Conservation (phyloP, 2,113 vertebrate genomes). For the Pseudopipra pipra region DNA sequence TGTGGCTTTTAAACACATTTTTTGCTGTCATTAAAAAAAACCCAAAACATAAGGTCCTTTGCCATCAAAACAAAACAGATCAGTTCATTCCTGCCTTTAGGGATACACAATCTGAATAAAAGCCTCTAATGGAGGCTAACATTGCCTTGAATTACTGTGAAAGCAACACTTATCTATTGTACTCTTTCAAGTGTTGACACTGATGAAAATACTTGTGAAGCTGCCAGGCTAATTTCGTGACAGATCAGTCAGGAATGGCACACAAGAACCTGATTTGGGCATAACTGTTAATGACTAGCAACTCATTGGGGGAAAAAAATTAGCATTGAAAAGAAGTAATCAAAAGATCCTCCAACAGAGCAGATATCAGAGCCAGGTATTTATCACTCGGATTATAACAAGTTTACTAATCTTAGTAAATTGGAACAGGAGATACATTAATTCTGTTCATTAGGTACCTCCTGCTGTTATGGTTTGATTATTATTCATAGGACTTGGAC, state of each 20-base stretch:
- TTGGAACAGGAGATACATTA: slow-evolving; percentile 24
- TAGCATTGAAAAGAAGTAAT: background rate
- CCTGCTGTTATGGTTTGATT: slow-evolving; percentile 47
- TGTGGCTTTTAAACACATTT: background rate
- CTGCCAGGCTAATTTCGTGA: slow-evolving; percentile 14
- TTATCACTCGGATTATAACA: slow-evolving; percentile 24
- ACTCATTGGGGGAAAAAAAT: background rate
- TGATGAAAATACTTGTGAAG: background rate
- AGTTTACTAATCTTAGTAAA: slow-evolving; percentile 38
- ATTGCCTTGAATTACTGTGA: slow-evolving; percentile 21
- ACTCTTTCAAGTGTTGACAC: background rate
- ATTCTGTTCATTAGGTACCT: slow-evolving; percentile 55
- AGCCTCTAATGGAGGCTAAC: background rate
- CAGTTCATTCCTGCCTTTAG: background rate
- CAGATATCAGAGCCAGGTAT: background rate
- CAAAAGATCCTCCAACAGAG: background rate
- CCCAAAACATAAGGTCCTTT: background rate
- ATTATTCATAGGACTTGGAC: slow-evolving; percentile 24
- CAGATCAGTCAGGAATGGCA: background rate
- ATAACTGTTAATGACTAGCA: background rate
- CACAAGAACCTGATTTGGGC: background rate
- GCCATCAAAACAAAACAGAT: background rate
- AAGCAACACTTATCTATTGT: background rate
- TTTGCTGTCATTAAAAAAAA: background rate
- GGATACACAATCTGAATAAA: background rate